Evolutionary conservation across 2,888 invertebrate species (phyloP).

Genomic region (Acrobeloides nanus): DNA sequence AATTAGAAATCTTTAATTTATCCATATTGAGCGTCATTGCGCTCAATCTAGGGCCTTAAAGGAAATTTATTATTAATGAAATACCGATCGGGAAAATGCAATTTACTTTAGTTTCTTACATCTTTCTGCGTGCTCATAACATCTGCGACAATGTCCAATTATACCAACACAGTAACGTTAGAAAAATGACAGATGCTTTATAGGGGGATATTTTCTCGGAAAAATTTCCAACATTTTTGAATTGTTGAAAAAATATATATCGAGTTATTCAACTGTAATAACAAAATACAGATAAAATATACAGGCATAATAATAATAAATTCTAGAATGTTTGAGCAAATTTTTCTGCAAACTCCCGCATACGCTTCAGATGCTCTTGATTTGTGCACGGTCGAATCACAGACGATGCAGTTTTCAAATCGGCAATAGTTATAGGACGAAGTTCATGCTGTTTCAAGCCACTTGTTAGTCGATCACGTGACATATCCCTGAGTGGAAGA

Average conservation of each 20-base stretch:
- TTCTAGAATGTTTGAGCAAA: slow-evolving; percentile 23
- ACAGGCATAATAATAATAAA: neutral
- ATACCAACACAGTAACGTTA: too few species aligned
- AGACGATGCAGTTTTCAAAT: slow-evolving; percentile 84
- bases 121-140: too few species aligned
- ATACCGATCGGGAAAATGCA: too few species aligned
- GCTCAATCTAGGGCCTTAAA: too few species aligned
- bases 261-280: neutral
- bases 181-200: too few species aligned
- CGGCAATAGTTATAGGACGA: slow-evolving; percentile 55
- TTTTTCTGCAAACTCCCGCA: slow-evolving; percentile 36
- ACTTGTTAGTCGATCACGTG: slow-evolving; percentile 11
- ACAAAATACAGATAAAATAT: neutral
- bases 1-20: too few species aligned
- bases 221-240: neutral
- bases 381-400: slow-evolving; percentile 80
- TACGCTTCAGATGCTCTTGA: slow-evolving; percentile 29
- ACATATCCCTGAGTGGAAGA: slow-evolving; percentile 71
- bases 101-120: too few species aligned
- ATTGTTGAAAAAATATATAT: neutral
- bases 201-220: too few species aligned
- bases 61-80: too few species aligned
- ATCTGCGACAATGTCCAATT: too few species aligned
- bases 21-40: too few species aligned
- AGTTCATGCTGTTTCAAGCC: slow-evolving; percentile 19